These are phyloP conservation scores for Crotalus horridus DNA, from an alignment of 2,113 vertebrate species.

Conservation along the genomic window DNA sequence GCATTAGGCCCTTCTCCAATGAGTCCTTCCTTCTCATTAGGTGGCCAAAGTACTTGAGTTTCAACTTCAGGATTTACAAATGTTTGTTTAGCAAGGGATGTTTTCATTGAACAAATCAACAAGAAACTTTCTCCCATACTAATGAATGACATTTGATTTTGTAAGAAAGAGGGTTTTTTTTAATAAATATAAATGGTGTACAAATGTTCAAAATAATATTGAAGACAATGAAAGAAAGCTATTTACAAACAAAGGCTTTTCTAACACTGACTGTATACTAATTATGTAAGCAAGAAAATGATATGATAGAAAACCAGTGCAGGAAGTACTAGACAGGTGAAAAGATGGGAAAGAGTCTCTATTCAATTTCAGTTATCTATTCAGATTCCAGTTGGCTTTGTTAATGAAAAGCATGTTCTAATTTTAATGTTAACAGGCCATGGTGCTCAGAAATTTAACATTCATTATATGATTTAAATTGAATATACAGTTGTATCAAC, in stretches of 20 bases:
- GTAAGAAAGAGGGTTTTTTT: no score
- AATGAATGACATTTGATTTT: no score
- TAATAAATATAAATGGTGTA: background rate
- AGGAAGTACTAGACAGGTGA: background rate
- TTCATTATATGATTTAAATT: background rate
- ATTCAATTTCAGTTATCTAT: background rate
- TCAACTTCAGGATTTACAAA: no score
- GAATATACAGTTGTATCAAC: background rate
- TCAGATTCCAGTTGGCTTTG: background rate
- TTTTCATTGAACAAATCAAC: conserved; percentile 12
- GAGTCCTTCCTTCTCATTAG: no score
- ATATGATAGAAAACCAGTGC: background rate
- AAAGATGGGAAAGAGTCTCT: background rate
- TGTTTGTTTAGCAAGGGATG: background rate
- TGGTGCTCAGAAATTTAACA: background rate
- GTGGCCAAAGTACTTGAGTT: no score
- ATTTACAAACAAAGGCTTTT: background rate
- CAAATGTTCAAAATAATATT: background rate
- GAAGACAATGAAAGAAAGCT: background rate
- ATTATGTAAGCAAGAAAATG: background rate
- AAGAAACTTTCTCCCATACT: background rate
- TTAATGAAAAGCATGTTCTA: background rate
- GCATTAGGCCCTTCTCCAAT: no score
- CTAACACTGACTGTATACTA: background rate
- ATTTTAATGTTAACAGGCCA: background rate